Evolutionary conservation across 2,888 invertebrate genomes (phyloP).

Genomic region (Aquatica leii): DNA sequence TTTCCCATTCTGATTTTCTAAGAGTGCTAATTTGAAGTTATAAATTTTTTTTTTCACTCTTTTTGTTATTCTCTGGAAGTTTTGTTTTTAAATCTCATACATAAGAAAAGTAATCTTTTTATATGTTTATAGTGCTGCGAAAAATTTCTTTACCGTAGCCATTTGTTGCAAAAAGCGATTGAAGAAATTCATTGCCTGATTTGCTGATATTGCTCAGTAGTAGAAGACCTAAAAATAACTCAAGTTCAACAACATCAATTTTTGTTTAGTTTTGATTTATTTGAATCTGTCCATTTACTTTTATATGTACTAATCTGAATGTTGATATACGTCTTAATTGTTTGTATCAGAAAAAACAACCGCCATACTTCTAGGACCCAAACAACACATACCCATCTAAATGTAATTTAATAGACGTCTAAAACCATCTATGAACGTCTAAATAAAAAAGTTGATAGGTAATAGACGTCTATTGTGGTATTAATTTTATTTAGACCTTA

Average conservation of each 20-base stretch:
- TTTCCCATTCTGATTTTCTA: too few species aligned
- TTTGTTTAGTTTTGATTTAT: not conserved
- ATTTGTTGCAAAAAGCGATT: not conserved
- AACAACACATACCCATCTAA: too few species aligned
- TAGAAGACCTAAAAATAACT: not conserved
- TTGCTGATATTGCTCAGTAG: too few species aligned
- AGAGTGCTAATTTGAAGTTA: too few species aligned
- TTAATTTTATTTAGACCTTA: too few species aligned
- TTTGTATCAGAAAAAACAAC: not conserved
- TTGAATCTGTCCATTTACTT: not conserved
- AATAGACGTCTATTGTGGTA: too few species aligned
- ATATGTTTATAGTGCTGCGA: not conserved
- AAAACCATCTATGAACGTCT: too few species aligned
- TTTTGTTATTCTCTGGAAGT: not conserved
- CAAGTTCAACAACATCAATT: not conserved
- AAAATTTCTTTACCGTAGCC: not conserved
- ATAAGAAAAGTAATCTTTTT: not conserved
- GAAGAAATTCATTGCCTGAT: not conserved
- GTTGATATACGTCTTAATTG: not conserved
- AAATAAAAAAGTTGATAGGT: too few species aligned
- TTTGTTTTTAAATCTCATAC: not conserved
- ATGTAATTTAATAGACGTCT: too few species aligned
- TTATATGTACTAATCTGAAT: not conserved
- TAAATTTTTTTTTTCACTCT: too few species aligned
- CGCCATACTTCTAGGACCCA: not conserved